Base-by-base conservation (phyloP, 2,113 vertebrate genomes). In the Oceanodroma tethys region DNA sequence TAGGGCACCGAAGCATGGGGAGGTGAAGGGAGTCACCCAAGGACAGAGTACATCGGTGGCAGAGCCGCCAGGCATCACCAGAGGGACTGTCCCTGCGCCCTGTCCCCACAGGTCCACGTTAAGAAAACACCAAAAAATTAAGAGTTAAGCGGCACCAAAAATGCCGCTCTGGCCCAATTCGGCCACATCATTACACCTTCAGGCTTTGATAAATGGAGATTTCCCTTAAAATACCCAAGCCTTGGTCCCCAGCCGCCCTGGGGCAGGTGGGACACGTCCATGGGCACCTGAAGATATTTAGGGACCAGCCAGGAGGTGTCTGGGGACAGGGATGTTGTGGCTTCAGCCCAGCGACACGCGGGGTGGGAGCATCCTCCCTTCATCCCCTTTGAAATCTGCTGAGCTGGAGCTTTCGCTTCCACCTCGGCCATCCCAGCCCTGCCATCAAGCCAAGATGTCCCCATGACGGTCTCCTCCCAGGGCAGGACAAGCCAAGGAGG, bases 31-130 rank as follows among this genome's bases (percentile, higher is more conserved):
- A 47, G 3, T 22, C 53, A 78, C 80, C 42, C 8, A 1, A n/a
- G 48, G 48, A 25, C 43, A 65, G 40, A 16, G 60, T 3, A 50
- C 27, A 0, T 30, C 2, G 2, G 52, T 21, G 58, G 32, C 38
- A 68, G 48, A 89, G n/a, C 11, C 29, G 53, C 48, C 23, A 1
- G 10, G 16, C 30, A 16, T 42, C 4, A 2, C 10, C 13, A 1
- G 23, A 9, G 29, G 38, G 67, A 29, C 36, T 1, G 1, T 26
- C 42, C 56, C 34, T 5, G 7, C 1, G 0, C 40, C 74, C 15
- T 10, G 5, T 52, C n/a, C 34, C 67, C 0, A 0, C 2, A 0
- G 29, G 22, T 40, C 70, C 27, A 2, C 0, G 0, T 60, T 38
- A 20, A 74, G n/a, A n/a, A n/a, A n/a, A 5, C 3, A 30, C 23